Conservation (phyloP, 2,797 vertebrate species). For the Thripadectes ignobilis region DNA sequence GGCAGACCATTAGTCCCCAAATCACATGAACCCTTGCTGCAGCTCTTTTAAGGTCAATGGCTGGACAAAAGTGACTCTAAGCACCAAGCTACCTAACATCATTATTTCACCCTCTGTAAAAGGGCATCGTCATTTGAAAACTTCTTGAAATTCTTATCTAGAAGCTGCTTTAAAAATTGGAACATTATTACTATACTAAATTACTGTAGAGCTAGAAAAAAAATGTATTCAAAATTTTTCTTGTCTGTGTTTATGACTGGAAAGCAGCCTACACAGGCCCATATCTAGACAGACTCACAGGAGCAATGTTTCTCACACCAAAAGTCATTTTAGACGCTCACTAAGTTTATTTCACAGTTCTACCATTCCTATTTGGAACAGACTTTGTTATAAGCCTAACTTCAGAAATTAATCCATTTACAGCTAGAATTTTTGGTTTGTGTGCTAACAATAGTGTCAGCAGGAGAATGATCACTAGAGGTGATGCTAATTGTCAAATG, state of each 20-base stretch:
- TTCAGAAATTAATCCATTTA: not conserved
- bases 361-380: not conserved
- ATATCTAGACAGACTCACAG: not conserved
- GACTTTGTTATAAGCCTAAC: not conserved
- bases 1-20: not conserved
- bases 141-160: not conserved
- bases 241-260: not conserved
- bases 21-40: accelerated
- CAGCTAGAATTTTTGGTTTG: not conserved
- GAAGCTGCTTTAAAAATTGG: not conserved
- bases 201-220: not conserved
- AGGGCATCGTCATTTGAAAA: not conserved
- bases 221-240: not conserved
- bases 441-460: not conserved
- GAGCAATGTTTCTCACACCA: not conserved
- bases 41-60: not conserved
- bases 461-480: not conserved
- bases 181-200: not conserved
- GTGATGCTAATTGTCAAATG: not conserved
- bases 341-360: not conserved
- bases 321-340: not conserved
- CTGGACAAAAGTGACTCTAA: not conserved
- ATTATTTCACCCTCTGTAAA: not conserved
- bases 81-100: not conserved
- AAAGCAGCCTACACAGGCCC: accelerated